Percentiles rank a stretch among this genome's conserved stretches.
Evolutionary conservation across 1,140 invertebrate species (phyloP).

Genomic region (Ericerus pela): DNA sequence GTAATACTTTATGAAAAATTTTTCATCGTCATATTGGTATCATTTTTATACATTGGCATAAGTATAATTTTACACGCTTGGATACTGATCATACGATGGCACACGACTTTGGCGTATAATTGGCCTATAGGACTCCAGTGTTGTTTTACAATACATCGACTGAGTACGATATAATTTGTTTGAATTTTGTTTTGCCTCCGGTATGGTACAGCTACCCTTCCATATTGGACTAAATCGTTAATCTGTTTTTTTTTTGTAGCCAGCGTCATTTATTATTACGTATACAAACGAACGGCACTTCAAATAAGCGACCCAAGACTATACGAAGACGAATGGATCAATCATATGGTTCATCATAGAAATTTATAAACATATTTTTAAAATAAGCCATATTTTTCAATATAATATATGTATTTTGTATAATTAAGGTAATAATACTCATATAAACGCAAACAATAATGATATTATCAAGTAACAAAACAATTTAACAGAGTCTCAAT

Average conservation of each 20-base stretch:
- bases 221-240: background rate
- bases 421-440: too few relatives aligned
- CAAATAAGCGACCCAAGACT: slow-evolving; percentile 20
- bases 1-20: slow-evolving; percentile 18
- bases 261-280: slow-evolving; percentile 19
- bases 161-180: background rate
- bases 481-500: too few relatives aligned
- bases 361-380: background rate
- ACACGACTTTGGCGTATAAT: slow-evolving; percentile 13
- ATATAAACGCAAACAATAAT: too few relatives aligned
- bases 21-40: slow-evolving; percentile 7
- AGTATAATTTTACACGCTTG: slow-evolving; percentile 17
- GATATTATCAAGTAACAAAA: too few relatives aligned
- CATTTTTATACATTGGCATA: slow-evolving; percentile 15
- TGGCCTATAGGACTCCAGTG: slow-evolving; percentile 7
- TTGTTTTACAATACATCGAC: slow-evolving; percentile 2
- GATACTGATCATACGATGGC: slow-evolving; percentile 16
- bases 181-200: too few relatives aligned
- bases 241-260: slow-evolving; percentile 16
- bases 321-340: slow-evolving; percentile 22
- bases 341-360: slow-evolving; percentile 8
- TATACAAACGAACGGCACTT: slow-evolving; percentile 19
- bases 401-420: too few relatives aligned
- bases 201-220: background rate
- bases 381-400: too few relatives aligned